phyloP scores from a whole-genome alignment of 1,140 invertebrate genomes.

The Hylaeus anthracinus region DNA sequence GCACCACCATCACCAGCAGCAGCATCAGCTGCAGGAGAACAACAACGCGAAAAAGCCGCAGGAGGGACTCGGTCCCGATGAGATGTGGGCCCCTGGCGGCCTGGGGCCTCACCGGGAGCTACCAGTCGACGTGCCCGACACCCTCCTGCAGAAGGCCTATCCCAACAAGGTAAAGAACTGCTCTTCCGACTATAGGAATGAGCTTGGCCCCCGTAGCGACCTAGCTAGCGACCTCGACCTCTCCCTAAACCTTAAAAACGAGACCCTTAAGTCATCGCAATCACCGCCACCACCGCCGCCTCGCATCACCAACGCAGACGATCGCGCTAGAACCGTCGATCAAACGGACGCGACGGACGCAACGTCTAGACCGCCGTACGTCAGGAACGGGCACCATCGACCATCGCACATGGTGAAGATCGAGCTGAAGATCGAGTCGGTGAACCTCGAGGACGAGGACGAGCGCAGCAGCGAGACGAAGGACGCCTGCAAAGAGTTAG shows the following conservation, averaged over 20 bases:
- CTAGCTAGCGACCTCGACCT: slow-evolving; percentile 76
- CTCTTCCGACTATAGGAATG: slow-evolving; percentile 66
- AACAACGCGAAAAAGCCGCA: slow-evolving; percentile 75
- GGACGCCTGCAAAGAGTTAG: neutral
- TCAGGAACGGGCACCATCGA: slow-evolving; percentile 72
- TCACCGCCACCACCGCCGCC: neutral
- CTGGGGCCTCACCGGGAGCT: slow-evolving; percentile 95
- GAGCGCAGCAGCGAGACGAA: slow-evolving; percentile 22
- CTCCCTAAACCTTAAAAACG: slow-evolving; percentile 75
- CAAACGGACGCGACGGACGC: slow-evolving; percentile 46
- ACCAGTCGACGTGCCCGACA: slow-evolving; percentile 98
- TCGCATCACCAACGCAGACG: slow-evolving; percentile 38
- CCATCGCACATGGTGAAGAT: slow-evolving; percentile 79
- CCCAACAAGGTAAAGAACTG: slow-evolving; percentile 88
- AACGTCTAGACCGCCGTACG: neutral
- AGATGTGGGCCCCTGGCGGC: slow-evolving; percentile 80
- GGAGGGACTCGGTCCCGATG: slow-evolving; percentile 76
- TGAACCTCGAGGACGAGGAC: slow-evolving; percentile 44
- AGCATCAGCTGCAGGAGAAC: slow-evolving; percentile 76
- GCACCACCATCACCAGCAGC: slow-evolving; percentile 74
- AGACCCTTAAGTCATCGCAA: slow-evolving; percentile 54
- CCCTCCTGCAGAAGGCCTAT: slow-evolving; percentile 95
- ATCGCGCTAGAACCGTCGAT: slow-evolving; percentile 59
- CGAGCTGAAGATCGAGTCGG: slow-evolving; percentile 76
- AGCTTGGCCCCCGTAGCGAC: slow-evolving; percentile 72